Evolutionary conservation across 2,113 vertebrate species (phyloP), one percentile per base, ranked within the genome.

Genomic region (Brachypodius melanocephalos): DNA sequence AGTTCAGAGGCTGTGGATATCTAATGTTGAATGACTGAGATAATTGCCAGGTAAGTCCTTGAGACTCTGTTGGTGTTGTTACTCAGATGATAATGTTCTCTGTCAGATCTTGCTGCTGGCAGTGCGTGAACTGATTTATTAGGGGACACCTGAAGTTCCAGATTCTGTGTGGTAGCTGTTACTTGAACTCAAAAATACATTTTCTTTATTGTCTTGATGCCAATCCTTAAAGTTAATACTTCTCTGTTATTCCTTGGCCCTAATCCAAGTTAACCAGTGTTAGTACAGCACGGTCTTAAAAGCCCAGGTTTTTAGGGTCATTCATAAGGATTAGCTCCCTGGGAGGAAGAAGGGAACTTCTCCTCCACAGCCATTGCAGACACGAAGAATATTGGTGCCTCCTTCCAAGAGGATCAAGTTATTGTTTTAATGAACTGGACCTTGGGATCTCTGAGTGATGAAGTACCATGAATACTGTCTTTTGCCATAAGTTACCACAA

Each of bases 341-440:
- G 29, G 19, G 36, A 45, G 17, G 17, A 71, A 42, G 42, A 62
- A 74, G 11, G 42, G 11, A 45, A 9, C 32, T 84, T 89, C 42
- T 69, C 17, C 40, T 80, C 36, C 36, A 40, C 14, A 38, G 58
- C 22, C 1, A 0, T 34, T 61, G 26, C 36, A 68, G 29, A 32
- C 25, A 22, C 0, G 0, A 52, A 61, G 20, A n/a, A 12, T 68
- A 43, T 18, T 63, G 9, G 14, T 83, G 26, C 24, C 10, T 73
- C 13, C 31, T 57, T 75, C 40, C 15, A 26, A 51, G 24, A 73
- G 20, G 59, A 63, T 43, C 16, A 36, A 55, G 11, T 63, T 86
- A n/a, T 2, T 75, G 2, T 28, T 68, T 84, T 80, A 40, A 59
- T 59, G 63, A 32, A 68, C 36, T 72, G 28, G 12, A 43, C n/a